Evolutionary conservation across 2,113 vertebrate species (phyloP), one percentile per base, ranked within the genome.

Genomic region (Sardina pilchardus): DNA sequence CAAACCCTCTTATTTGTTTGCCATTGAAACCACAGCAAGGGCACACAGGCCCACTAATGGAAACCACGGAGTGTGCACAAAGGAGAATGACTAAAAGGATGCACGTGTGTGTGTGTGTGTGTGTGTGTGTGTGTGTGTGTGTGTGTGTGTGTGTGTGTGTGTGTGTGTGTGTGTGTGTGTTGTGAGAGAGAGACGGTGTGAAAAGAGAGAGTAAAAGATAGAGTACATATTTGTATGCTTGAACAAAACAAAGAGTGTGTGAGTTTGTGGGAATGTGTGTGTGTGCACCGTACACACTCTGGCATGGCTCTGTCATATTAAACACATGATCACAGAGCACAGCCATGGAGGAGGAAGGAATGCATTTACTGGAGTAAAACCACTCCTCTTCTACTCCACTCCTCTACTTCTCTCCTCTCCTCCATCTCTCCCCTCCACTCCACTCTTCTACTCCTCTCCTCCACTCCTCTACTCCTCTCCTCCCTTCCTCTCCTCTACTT

Each of bases 1-100:
- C 89, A 85, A 89, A 82, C 84, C 87, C 89, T 82, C 53, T 75
- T 19, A 89, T 91, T 89, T 92, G 88, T 92, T 93, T 93, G 88
- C 89, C 89, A 91, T 92, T 91, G 88, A 89, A 82, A 90, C 89
- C 90, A 87, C 84, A 92, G 71, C 86, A 83, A 84, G 88, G 88
- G 80, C 87, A 85, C 86, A 87, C 88, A 91, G 86, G 44, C 3
- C 21, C 80, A 36, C 16, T 44, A 39, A 50, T 45, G 43, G 24
- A 63, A 63, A n/a, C 56, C 56, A 63, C 56, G n/a, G 56, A 17
- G 48, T 50, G 48, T 53, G 48, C 16, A 14, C 4, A 19, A 53
- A 53, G 48, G 1, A 53, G 0, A 53, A 53, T 53, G 16, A 53
- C 12, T 53, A 53, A 63, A 63, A n/a, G 56, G 56, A 10, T 30